Base-by-base conservation (phyloP, 2,797 vertebrate genomes). In the Enoplosus armatus region DNA sequence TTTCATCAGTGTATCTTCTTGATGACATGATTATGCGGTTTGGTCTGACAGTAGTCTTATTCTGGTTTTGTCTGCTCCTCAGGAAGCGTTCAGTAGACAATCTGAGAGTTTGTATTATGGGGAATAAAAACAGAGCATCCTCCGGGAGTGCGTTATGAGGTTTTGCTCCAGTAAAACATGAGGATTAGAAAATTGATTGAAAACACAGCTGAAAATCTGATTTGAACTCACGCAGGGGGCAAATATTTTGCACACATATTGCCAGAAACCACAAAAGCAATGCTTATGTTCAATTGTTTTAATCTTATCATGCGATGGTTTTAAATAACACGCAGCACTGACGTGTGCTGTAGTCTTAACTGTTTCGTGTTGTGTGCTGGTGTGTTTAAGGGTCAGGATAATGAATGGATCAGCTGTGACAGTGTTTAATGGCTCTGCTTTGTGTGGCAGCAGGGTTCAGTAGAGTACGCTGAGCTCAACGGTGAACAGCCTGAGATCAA, bases 381-480 rank as follows among this genome's bases (percentile, higher is more conserved):
- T 33, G 26, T 35, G 22, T 60, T 27, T 43, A 27, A 27, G 7
- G 9, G 71, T 70, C 26, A 65, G 31, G 45, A 56, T 39, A 6
- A 53, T 65, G 55, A 83, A 82, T 31, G 1, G 58, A 35, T 43
- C 3, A 11, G 15, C 14, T 53, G 20, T 53, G 41, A 45, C 26
- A 3, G 41, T 73, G 55, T 79, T 70, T 54, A 27, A 43, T 55
- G 6, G 43, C 33, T 73, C 27, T 80, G 47, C 31, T 77, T 20
- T 87, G 62, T 90, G 61, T 90, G 66, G 85, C 60, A 56, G 65
- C 89, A 94, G 93, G 93, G 85, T 11, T 94, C 94, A 27, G 85
- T 93, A 7, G 91, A 94, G 84, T 95, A 95, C 1, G 90, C 90
- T 48, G 90, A 94, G 50, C 89, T 95, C 56, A 93, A 88, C 63